Evolutionary conservation across 2,797 vertebrate genomes (phyloP).

Genomic region (Sciaenops ocellatus): DNA sequence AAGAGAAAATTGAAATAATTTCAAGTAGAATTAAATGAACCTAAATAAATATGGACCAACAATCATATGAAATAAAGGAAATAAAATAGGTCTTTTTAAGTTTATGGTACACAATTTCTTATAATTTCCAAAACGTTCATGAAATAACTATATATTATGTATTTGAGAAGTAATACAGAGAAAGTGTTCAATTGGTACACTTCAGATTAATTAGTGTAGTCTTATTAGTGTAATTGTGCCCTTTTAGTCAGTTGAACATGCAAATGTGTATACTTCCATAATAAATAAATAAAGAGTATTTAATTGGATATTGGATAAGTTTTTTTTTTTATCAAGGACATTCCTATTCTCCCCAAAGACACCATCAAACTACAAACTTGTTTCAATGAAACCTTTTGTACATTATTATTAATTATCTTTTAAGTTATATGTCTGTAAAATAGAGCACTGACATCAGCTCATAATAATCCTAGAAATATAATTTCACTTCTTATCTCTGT

Average conservation of each 20-base stretch:
- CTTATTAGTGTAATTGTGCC: not conserved
- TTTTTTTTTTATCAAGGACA: not conserved
- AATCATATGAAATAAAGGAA: not conserved
- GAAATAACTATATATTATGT: not conserved
- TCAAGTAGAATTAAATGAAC: not conserved
- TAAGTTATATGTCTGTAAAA: constrained; percentile 10
- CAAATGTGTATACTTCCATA: not conserved
- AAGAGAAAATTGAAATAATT: too few relatives aligned
- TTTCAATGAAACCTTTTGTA: not conserved
- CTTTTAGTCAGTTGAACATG: not conserved
- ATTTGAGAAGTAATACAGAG: not conserved
- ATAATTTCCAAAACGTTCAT: not conserved
- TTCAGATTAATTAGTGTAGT: not conserved
- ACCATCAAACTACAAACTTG: not conserved
- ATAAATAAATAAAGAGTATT: not conserved
- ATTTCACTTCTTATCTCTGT: constrained; percentile 32
- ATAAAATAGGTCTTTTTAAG: not conserved
- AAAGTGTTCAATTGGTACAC: not conserved
- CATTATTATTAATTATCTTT: not conserved
- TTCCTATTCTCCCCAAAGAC: not conserved
- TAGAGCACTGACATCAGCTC: constrained; percentile 3
- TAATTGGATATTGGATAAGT: constrained; percentile 17
- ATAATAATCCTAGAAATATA: not conserved
- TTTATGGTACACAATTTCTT: not conserved
- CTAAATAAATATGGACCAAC: not conserved